Percentiles rank a stretch among this genome's conserved stretches.
Evolutionary conservation across 2,888 invertebrate species (phyloP).

Genomic region (Parnassius glacialis): DNA sequence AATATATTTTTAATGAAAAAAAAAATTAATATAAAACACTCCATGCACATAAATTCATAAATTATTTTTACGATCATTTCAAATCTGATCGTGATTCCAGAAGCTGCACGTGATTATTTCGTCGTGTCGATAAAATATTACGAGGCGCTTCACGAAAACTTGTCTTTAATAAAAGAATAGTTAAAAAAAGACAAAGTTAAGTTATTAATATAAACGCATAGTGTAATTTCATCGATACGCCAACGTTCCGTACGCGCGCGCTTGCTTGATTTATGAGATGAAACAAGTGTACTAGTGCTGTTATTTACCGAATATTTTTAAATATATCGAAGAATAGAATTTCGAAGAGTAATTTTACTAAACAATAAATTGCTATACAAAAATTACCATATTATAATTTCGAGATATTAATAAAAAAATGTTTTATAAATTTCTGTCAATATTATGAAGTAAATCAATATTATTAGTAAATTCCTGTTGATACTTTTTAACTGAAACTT

Average conservation of each 20-base stretch:
- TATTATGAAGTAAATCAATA: too few relatives aligned
- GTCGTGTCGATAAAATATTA: slow-evolving; percentile 5
- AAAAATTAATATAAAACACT: not conserved
- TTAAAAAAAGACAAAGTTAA: slow-evolving; percentile 20
- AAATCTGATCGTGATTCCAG: slow-evolving; percentile 15
- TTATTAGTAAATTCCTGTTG: too few relatives aligned
- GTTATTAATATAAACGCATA: slow-evolving; percentile 48
- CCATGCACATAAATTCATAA: slow-evolving; percentile 6
- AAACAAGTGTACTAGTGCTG: slow-evolving; percentile 50
- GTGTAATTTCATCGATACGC: slow-evolving; percentile 55
- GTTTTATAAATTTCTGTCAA: too few relatives aligned
- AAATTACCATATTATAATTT: too few relatives aligned
- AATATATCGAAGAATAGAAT: too few relatives aligned
- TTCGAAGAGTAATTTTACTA: too few relatives aligned
- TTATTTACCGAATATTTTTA: not conserved
- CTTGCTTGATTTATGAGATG: slow-evolving; percentile 63
- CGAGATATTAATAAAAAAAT: too few relatives aligned
- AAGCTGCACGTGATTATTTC: slow-evolving; percentile 11
- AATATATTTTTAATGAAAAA: not conserved
- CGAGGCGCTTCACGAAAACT: slow-evolving; percentile 14
- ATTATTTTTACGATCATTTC: slow-evolving; percentile 11
- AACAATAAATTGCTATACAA: too few relatives aligned
- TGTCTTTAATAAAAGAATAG: slow-evolving; percentile 22
- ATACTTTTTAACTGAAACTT: too few relatives aligned
- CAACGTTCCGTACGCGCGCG: slow-evolving; percentile 43